Evolutionary conservation across 2,888 invertebrate genomes (phyloP).

Genomic region (Lucinisca nassula): DNA sequence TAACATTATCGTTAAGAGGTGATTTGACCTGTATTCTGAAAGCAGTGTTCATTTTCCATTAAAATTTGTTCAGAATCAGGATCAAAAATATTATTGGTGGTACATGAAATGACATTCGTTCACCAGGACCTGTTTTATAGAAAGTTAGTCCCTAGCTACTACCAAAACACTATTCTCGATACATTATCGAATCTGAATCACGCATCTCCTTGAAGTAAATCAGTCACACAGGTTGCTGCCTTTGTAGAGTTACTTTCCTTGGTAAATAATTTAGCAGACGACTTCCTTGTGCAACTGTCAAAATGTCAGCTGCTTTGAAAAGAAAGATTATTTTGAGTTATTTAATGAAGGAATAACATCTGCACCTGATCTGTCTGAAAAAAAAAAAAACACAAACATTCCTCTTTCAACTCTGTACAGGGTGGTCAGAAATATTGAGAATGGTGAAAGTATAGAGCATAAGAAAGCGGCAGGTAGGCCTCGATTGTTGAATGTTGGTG

Average conservation of each 20-base stretch:
- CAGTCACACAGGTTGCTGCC: too few relatives aligned
- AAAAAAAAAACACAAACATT: not conserved
- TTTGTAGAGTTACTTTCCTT: not conserved
- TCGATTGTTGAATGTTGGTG: not conserved
- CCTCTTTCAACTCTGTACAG: not conserved
- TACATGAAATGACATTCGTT: too few relatives aligned
- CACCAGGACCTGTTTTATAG: too few relatives aligned
- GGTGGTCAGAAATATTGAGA: not conserved
- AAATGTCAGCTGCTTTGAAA: not conserved
- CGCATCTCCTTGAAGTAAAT: too few relatives aligned
- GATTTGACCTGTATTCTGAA: too few relatives aligned
- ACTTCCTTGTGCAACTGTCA: not conserved
- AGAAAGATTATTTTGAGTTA: not conserved
- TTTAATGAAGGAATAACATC: not conserved
- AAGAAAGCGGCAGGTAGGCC: not conserved
- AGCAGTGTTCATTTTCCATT: too few relatives aligned
- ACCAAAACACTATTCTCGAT: too few relatives aligned
- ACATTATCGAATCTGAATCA: too few relatives aligned
- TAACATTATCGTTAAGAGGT: too few relatives aligned
- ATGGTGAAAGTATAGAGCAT: not conserved
- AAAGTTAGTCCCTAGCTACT: too few relatives aligned
- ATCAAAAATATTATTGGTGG: too few relatives aligned
- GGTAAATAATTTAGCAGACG: not conserved
- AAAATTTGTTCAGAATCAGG: too few relatives aligned
- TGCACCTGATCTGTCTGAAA: not conserved